A percentile compares a stretch with the other conserved stretches of the same genome.
Evolutionary conservation across 2,797 vertebrate genomes (phyloP).

Genomic region (Darevskia mixta): DNA sequence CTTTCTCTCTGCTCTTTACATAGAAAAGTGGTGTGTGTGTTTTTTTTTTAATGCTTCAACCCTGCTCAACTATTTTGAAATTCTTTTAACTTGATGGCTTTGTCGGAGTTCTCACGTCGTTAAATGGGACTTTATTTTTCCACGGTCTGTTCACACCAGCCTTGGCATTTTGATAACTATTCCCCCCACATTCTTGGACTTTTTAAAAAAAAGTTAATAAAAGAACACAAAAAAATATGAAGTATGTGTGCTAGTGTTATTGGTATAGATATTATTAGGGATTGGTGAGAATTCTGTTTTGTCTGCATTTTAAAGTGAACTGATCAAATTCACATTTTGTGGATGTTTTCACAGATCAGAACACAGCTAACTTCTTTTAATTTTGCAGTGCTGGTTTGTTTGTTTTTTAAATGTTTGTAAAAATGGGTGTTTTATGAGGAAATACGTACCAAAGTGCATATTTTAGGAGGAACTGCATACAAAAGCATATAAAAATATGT

Average conservation of each 20-base stretch:
- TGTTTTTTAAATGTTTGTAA: neutral
- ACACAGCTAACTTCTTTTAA: neutral
- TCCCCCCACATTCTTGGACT: neutral
- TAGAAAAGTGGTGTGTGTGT: conserved; percentile 71
- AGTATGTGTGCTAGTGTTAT: neutral
- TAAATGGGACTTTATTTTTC: conserved; percentile 74
- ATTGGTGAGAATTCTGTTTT: neutral
- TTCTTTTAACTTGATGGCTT: conserved; percentile 80
- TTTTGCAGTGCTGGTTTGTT: neutral
- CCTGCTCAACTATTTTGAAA: conserved; percentile 77
- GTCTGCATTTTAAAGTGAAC: neutral
- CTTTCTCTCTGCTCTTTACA: conserved; percentile 74
- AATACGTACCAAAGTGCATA: neutral
- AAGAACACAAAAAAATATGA: conserved; percentile 44
- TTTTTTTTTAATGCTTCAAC: conserved; percentile 76
- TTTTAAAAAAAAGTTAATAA: conserved; percentile 46
- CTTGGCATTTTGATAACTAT: conserved; percentile 71
- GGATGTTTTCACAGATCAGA: neutral
- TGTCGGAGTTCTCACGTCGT: conserved; percentile 80
- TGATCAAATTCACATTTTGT: neutral
- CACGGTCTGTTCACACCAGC: conserved; percentile 71
- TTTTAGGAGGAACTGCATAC: neutral
- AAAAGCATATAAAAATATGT: neutral
- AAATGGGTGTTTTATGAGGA: neutral
- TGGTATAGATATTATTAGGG: neutral